A percentile compares a stretch with the other conserved stretches of the same genome.
Evolutionary conservation across 2,797 vertebrate species (phyloP).

Genomic region (Dipus sagitta): DNA sequence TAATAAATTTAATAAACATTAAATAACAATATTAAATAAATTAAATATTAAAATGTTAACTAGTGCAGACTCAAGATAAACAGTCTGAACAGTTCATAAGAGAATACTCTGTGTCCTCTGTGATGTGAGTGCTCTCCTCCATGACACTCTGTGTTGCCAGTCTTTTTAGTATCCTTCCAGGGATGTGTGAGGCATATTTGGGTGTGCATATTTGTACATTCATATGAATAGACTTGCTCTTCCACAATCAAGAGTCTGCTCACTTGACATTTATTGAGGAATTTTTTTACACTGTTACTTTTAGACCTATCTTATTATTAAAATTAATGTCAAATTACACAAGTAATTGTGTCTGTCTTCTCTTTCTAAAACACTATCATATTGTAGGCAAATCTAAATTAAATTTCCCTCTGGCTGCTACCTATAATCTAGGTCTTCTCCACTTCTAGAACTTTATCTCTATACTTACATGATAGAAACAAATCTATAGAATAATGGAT

Average conservation of each 20-base stretch:
- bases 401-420: neutral
- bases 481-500: neutral
- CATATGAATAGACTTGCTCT: neutral
- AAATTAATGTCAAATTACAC: conserved; percentile 46
- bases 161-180: neutral
- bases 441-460: conserved; percentile 52
- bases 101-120: neutral
- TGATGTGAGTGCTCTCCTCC: neutral
- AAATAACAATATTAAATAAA: too few relatives aligned
- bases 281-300: conserved; percentile 47
- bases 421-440: neutral
- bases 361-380: conserved; percentile 10
- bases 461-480: conserved; percentile 20
- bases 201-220: neutral
- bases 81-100: neutral
- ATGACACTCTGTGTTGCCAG: neutral
- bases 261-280: conserved; percentile 41
- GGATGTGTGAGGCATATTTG: neutral
- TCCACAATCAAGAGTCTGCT: conserved; percentile 11
- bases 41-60: neutral
- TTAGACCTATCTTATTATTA: conserved; percentile 2
- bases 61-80: neutral
- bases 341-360: neutral
- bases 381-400: neutral
- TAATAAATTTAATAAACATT: too few relatives aligned